These are phyloP conservation scores for Lucilia cuprina DNA, from an alignment of 1,140 invertebrate genomes.

Conservation along the genomic window DNA sequence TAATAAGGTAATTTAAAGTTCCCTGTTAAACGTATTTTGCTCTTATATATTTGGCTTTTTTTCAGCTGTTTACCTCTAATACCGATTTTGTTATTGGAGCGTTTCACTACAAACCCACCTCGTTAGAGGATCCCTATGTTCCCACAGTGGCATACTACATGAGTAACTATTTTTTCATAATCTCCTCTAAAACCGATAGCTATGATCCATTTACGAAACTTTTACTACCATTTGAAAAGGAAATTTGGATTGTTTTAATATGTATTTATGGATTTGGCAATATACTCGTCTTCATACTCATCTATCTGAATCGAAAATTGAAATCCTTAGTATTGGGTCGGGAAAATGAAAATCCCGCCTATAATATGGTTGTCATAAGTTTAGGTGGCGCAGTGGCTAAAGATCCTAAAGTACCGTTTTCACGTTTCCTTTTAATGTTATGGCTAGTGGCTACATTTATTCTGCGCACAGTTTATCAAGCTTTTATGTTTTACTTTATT, in stretches of 20 bases:
- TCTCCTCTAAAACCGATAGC: conserved; percentile 51
- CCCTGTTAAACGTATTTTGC: background rate
- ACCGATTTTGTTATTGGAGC: conserved; percentile 54
- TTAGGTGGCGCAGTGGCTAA: conserved; percentile 41
- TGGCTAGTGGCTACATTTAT: conserved; percentile 48
- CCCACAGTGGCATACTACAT: conserved; percentile 55
- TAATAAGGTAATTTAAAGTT: conserved; percentile 45
- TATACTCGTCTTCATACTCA: conserved; percentile 2
- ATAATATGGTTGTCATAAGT: conserved; percentile 48
- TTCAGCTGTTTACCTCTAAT: conserved; percentile 45
- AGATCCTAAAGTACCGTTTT: conserved; percentile 25
- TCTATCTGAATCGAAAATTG: background rate
- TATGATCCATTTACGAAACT: conserved; percentile 55
- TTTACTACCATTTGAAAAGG: conserved; percentile 48
- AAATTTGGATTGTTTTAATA: conserved; percentile 45
- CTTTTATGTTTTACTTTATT: conserved; percentile 49
- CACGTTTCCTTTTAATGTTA: conserved; percentile 44
- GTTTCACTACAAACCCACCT: conserved; percentile 50
- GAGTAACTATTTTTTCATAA: conserved; percentile 50
- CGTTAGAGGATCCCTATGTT: conserved; percentile 45
- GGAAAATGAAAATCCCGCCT: conserved; percentile 40
- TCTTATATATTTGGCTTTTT: background rate
- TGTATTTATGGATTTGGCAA: conserved; percentile 39
- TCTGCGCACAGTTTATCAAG: conserved; percentile 52
- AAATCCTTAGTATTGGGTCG: conserved; percentile 12